Evolutionary conservation across 2,113 vertebrate species (phyloP).

Genomic region (Anser brachyrhynchus): DNA sequence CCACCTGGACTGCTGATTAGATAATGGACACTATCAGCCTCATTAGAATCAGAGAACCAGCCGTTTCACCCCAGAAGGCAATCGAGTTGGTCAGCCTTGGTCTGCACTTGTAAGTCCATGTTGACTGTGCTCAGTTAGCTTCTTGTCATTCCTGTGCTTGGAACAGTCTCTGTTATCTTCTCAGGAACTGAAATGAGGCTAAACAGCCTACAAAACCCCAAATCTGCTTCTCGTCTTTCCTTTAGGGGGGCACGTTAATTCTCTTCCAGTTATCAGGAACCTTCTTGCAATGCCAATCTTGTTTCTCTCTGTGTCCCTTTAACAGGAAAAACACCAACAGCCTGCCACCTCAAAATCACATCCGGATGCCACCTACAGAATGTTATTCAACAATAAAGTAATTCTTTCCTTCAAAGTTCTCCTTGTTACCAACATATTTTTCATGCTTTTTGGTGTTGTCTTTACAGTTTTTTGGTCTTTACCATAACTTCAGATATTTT

Average conservation of each 20-base stretch:
- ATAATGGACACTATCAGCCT: background rate
- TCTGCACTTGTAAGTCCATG: background rate
- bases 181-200: background rate
- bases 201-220: background rate
- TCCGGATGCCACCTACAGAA: background rate
- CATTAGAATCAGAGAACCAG: background rate
- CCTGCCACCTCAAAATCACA: background rate
- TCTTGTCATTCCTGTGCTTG: rapidly evolving
- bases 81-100: background rate
- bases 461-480: background rate
- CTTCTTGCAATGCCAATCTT: background rate
- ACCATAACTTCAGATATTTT: background rate
- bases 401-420: background rate
- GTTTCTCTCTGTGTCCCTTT: background rate
- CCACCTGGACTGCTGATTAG: background rate
- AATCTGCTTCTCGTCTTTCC: background rate
- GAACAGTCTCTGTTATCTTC: background rate
- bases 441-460: background rate
- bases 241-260: background rate
- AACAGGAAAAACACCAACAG: background rate
- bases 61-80: background rate
- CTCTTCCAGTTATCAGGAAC: background rate
- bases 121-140: background rate
- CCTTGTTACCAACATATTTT: background rate
- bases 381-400: background rate